These are phyloP conservation scores for Caenorhabditis latens DNA, from an alignment of 1,140 invertebrate genomes.

Conservation along the genomic window DNA sequence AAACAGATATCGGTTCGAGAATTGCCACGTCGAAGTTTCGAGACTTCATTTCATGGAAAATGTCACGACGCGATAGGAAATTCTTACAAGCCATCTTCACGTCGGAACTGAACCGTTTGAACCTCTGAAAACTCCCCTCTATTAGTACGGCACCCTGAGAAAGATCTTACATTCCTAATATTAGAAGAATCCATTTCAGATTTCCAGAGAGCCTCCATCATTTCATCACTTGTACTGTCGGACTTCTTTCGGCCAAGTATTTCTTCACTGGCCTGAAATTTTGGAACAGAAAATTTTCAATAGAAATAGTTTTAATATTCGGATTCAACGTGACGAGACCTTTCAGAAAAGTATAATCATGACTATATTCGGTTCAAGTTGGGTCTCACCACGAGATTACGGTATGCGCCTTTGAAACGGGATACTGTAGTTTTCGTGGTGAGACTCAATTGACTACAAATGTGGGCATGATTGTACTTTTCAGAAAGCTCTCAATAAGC, in stretches of 20 bases:
- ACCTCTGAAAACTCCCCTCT: neutral
- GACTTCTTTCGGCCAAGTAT: neutral
- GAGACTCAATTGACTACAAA: too few species aligned
- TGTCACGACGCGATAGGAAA: neutral
- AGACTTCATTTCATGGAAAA: constrained; percentile 19
- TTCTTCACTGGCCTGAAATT: neutral
- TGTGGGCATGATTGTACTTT: too few species aligned
- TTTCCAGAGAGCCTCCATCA: constrained; percentile 17
- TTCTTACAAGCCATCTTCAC: constrained; percentile 8
- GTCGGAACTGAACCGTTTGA: neutral
- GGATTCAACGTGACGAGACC: too few species aligned
- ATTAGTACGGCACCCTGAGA: neutral
- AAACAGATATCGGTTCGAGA: constrained; percentile 21
- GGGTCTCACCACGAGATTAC: too few species aligned
- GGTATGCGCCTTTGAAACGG: too few species aligned
- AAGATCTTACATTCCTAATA: neutral
- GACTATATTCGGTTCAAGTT: too few species aligned
- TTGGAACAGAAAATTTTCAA: neutral
- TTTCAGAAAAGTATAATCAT: too few species aligned
- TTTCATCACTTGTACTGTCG: neutral
- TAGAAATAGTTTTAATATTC: neutral
- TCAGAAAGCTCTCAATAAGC: too few species aligned
- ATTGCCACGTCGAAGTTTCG: constrained; percentile 46
- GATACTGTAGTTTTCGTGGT: too few species aligned
- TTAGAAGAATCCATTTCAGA: constrained; percentile 35